Percentiles rank a stretch among this genome's conserved stretches.
Conservation (phyloP, 1,140 invertebrate species). For the Asobara japonica region DNA sequence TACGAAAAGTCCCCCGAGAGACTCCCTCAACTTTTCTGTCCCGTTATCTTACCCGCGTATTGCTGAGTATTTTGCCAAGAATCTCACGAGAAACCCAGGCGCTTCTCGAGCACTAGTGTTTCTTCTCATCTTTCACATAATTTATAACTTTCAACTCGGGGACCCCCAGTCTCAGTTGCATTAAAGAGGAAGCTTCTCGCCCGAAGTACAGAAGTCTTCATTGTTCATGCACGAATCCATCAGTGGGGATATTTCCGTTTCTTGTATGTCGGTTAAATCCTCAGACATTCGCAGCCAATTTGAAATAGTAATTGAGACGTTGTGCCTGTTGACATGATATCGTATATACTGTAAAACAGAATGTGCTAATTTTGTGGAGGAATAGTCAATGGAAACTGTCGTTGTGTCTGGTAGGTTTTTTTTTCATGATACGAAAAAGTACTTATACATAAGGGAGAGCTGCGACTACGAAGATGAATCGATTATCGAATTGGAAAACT, state of each 20-base stretch:
- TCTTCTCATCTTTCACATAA: constrained; percentile 15
- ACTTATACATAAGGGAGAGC: too few relatives aligned
- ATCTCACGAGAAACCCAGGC: constrained; percentile 1
- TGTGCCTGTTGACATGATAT: neutral
- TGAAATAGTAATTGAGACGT: neutral
- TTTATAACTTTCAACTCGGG: constrained; percentile 9
- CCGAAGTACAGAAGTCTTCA: constrained; percentile 10
- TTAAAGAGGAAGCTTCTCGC: neutral
- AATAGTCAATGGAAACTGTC: too few relatives aligned
- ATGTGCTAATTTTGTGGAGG: too few relatives aligned
- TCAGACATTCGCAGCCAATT: neutral
- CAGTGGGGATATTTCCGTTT: neutral
- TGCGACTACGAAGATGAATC: too few relatives aligned
- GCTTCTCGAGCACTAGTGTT: constrained; percentile 3
- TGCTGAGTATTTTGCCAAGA: constrained; percentile 14
- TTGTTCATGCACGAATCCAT: constrained; percentile 11
- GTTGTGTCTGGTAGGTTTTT: too few relatives aligned
- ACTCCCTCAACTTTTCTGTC: constrained; percentile 15
- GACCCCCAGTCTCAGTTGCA: neutral
- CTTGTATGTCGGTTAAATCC: neutral
- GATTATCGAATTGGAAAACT: too few relatives aligned
- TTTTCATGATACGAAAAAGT: too few relatives aligned
- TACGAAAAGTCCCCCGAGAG: constrained; percentile 9
- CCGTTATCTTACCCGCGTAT: constrained; percentile 10
- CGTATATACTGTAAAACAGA: too few relatives aligned